phyloP scores from a whole-genome alignment of 2,888 invertebrate genomes.

The Catocala sponsa region DNA sequence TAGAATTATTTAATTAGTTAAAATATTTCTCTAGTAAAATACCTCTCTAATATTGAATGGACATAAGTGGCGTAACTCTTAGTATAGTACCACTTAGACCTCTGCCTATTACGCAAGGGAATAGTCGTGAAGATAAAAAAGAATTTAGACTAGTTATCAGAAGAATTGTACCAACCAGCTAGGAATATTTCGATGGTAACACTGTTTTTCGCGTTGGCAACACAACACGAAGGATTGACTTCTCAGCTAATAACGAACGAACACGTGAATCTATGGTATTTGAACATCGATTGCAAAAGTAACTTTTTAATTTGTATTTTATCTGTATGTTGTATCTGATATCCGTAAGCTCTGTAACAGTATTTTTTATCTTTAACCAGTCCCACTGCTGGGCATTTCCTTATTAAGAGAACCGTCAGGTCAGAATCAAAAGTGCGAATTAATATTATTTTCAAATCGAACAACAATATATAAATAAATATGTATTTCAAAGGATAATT shows the following conservation, averaged over 20 bases:
- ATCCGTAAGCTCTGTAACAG: no score
- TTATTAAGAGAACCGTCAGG: no score
- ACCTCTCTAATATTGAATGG: conserved; percentile 9
- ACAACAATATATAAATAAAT: no score
- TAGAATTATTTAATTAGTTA: conserved; percentile 22
- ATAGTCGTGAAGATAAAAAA: conserved; percentile 11
- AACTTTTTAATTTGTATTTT: not conserved
- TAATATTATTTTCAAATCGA: no score
- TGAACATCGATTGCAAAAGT: conserved; percentile 30
- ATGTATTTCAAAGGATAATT: no score
- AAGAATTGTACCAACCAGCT: conserved; percentile 37
- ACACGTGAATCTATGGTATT: conserved; percentile 8
- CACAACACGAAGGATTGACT: conserved; percentile 17
- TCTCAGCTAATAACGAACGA: conserved; percentile 36
- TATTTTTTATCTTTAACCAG: no score
- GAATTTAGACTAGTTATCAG: conserved; percentile 45
- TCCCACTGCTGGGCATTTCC: no score
- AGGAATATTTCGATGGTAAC: conserved; percentile 40
- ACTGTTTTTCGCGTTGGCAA: conserved; percentile 20
- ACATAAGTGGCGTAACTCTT: conserved; percentile 18
- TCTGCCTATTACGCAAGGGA: conserved; percentile 10
- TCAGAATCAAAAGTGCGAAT: no score
- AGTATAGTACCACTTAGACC: conserved; percentile 21
- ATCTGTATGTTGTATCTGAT: no score
- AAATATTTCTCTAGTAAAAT: conserved; percentile 40